Percentiles rank a stretch among this genome's conserved stretches.
Evolutionary conservation across 1,140 invertebrate species (phyloP).

Genomic region (Drosophila melanogaster): DNA sequence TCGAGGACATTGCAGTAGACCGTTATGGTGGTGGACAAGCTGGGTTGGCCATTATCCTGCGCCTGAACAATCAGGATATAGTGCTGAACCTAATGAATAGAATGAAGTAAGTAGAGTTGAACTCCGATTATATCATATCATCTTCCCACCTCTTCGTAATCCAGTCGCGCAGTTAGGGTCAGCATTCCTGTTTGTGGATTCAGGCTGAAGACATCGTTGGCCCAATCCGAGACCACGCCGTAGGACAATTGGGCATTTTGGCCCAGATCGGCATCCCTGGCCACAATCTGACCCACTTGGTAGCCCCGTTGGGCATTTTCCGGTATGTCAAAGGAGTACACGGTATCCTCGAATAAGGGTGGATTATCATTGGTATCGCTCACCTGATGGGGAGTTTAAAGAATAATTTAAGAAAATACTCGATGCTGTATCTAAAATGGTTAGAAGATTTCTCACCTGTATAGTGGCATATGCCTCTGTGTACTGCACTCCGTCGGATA

Average conservation of each 20-base stretch:
- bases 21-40: conserved; percentile 95
- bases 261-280: conserved; percentile 93
- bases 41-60: conserved; percentile 94
- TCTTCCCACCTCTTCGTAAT: conserved; percentile 94
- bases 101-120: not conserved
- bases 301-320: conserved; percentile 93
- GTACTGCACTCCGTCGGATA: conserved; percentile 94
- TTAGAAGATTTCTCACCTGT: conserved; percentile 86
- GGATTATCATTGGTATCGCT: conserved; percentile 97
- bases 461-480: conserved; percentile 91
- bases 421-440: too few relatives aligned
- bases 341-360: conserved; percentile 92
- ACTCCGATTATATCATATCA: not conserved
- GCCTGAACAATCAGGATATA: conserved; percentile 97
- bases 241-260: conserved; percentile 95
- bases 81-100: conserved; percentile 91
- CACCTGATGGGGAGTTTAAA: conserved; percentile 85
- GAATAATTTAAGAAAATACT: not conserved
- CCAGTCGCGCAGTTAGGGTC: conserved; percentile 93
- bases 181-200: conserved; percentile 95
- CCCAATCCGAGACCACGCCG: conserved; percentile 96
- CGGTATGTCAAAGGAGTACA: conserved; percentile 95
- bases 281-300: conserved; percentile 92
- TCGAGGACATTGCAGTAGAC: conserved; percentile 97
- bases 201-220: conserved; percentile 96